Percentiles rank a stretch among this genome's conserved stretches.
Evolutionary conservation across 2,113 vertebrate species (phyloP).

Genomic region (Caranx melampygus): DNA sequence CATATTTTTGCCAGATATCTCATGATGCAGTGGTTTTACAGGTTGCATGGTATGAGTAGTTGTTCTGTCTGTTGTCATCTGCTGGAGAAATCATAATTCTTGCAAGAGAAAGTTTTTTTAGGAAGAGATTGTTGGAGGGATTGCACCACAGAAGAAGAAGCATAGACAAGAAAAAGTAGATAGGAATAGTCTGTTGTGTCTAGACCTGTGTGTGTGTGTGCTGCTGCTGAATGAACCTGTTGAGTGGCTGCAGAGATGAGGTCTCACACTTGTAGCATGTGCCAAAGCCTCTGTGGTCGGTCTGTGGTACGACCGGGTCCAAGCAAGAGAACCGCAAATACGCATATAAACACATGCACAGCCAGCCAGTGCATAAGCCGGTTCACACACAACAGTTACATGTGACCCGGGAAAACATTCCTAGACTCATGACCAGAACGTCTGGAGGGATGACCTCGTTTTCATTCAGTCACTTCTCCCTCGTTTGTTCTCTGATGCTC

Average conservation of each 20-base stretch:
- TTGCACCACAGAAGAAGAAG: neutral
- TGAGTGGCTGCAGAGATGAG: constrained; percentile 1
- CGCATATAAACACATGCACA: constrained; percentile 36
- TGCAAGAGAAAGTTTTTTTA: neutral
- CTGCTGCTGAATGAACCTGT: constrained; percentile 60
- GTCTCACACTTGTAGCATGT: neutral
- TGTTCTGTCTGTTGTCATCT: neutral
- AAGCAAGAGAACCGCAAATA: constrained; percentile 12
- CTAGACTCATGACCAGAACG: constrained; percentile 67
- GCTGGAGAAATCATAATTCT: neutral
- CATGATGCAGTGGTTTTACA: neutral
- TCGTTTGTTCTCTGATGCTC: constrained; percentile 21
- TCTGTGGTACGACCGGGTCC: neutral
- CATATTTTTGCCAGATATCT: neutral
- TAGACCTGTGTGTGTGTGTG: constrained; percentile 1
- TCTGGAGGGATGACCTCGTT: constrained; percentile 72
- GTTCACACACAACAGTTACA: constrained; percentile 52
- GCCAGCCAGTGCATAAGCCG: constrained; percentile 42
- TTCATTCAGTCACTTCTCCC: constrained; percentile 33
- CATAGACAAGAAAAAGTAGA: neutral
- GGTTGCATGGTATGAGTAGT: neutral
- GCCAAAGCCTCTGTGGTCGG: neutral
- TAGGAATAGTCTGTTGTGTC: neutral
- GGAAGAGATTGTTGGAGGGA: no score
- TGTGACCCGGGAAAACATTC: constrained; percentile 74